Percentiles rank a stretch among this genome's conserved stretches.
phyloP scores from a whole-genome alignment of 2,888 invertebrate species.

The Steinernema hermaphroditum region DNA sequence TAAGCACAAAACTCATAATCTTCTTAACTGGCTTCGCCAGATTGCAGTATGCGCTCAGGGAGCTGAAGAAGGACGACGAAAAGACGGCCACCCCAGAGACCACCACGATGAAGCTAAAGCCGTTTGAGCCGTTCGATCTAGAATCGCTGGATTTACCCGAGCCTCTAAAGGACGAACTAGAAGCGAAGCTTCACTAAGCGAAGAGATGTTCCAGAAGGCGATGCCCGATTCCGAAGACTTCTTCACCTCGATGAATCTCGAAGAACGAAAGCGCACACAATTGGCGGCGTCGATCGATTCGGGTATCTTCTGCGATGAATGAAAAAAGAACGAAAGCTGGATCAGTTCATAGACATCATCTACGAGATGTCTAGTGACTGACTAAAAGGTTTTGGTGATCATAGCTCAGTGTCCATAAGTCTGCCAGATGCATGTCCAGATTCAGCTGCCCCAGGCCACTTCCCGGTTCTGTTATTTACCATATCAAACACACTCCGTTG shows the following conservation, averaged over 20 bases:
- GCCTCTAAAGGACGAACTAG: not conserved
- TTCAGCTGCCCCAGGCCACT: too few relatives aligned
- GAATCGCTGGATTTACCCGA: not conserved
- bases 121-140: not conserved
- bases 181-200: too few relatives aligned
- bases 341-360: not conserved
- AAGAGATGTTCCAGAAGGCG: not conserved
- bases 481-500: too few relatives aligned
- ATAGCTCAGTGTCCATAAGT: too few relatives aligned
- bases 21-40: too few relatives aligned
- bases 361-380: too few relatives aligned
- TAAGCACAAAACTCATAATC: too few relatives aligned
- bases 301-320: not conserved
- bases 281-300: not conserved
- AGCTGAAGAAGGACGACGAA: not conserved
- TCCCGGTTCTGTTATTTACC: too few relatives aligned
- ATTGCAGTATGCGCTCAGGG: too few relatives aligned
- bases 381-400: too few relatives aligned
- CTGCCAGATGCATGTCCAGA: too few relatives aligned
- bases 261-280: not conserved
- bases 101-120: slow-evolving; percentile 4
- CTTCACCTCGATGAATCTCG: not conserved
- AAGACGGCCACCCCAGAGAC: not conserved
- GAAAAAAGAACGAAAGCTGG: not conserved
- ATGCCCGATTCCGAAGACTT: not conserved